These are phyloP conservation scores for Ivindomyrus marchei DNA, from an alignment of 2,113 vertebrate genomes.

Conservation along the genomic window DNA sequence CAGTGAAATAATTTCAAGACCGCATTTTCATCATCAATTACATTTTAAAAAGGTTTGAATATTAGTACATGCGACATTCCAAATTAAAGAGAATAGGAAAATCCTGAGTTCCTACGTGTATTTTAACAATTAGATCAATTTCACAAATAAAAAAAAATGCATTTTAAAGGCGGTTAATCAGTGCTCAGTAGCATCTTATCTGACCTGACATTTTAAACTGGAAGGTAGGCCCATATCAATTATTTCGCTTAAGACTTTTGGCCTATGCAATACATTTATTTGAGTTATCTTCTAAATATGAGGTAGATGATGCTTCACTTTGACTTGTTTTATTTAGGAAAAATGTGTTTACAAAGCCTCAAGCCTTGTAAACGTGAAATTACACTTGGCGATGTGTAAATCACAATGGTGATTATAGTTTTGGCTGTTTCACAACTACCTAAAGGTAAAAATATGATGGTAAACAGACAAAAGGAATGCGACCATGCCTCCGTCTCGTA, in stretches of 20 bases:
- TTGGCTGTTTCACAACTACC: background rate
- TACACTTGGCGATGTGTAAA: background rate
- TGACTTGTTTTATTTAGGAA: background rate
- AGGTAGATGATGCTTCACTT: background rate
- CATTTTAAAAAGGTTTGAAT: background rate
- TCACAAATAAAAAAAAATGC: background rate
- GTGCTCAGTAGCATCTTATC: background rate
- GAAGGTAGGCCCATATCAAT: background rate
- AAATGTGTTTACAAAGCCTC: background rate
- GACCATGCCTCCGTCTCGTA: conserved; percentile 26
- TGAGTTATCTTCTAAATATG: background rate
- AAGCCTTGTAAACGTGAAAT: background rate
- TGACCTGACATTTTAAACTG: background rate
- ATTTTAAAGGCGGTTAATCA: background rate
- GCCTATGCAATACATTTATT: background rate
- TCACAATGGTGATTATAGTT: background rate
- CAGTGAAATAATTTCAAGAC: background rate
- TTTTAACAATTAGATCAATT: background rate
- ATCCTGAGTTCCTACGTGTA: background rate
- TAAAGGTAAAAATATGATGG: background rate
- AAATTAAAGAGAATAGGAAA: background rate
- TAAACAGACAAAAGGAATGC: background rate
- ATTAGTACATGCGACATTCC: background rate
- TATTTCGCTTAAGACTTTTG: background rate
- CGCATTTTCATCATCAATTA: background rate